Conservation (phyloP, 2,113 vertebrate species). For the Antigone vipio region DNA sequence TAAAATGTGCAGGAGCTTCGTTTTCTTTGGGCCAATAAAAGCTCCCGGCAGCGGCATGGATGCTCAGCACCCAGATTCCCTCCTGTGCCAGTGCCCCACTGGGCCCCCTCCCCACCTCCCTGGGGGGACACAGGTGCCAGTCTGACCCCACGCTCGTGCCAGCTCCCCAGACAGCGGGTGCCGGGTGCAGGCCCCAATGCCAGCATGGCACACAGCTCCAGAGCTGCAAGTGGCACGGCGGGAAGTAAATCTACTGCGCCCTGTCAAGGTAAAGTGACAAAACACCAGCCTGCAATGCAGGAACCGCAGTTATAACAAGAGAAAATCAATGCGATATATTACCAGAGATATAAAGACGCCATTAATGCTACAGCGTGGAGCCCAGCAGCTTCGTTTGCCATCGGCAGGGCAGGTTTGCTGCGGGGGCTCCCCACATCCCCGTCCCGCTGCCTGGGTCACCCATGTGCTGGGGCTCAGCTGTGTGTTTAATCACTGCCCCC, state of each 20-base stretch:
- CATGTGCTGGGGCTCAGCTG: not conserved
- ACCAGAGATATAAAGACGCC: not conserved
- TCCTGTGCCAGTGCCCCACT: fast-evolving
- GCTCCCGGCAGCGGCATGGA: not conserved
- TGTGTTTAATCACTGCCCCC: not conserved
- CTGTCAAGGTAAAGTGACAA: conserved; percentile 50
- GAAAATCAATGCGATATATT: conserved; percentile 54
- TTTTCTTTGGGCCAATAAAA: not conserved
- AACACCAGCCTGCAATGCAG: conserved; percentile 20
- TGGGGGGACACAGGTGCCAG: fast-evolving
- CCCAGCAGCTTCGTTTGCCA: fast-evolving
- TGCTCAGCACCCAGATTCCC: not conserved
- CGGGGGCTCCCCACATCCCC: not conserved
- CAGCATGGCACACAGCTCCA: fast-evolving
- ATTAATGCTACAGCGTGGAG: not conserved
- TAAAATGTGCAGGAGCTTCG: not conserved
- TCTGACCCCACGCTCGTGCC: not conserved
- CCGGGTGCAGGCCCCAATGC: fast-evolving
- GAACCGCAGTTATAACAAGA: conserved; percentile 23
- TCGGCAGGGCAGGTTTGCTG: not conserved
- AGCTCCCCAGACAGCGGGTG: not conserved
- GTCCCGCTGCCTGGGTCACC: fast-evolving
- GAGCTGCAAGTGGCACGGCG: fast-evolving
- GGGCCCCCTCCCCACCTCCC: not conserved
- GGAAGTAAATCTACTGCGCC: not conserved